phyloP scores from a whole-genome alignment of 2,888 invertebrate genomes.

The Tyria jacobaeae region DNA sequence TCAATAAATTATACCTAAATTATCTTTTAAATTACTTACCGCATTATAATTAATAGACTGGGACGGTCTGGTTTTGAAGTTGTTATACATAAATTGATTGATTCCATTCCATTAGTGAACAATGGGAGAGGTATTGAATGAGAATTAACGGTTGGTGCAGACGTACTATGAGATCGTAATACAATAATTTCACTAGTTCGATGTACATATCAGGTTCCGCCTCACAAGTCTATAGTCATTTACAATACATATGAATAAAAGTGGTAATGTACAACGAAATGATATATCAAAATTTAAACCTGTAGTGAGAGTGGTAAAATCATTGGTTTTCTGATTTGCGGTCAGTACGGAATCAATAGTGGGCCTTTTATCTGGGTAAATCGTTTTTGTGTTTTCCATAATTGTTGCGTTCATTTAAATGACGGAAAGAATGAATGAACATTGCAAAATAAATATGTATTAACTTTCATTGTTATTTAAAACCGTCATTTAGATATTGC shows the following conservation, averaged over 20 bases:
- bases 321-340: constrained; percentile 57
- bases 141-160: constrained; percentile 58
- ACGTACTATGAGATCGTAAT: constrained; percentile 11
- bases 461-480: not conserved
- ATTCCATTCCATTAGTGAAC: constrained; percentile 64
- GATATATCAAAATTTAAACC: constrained; percentile 22
- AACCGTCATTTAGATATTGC: not conserved
- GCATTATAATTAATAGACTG: not conserved
- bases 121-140: constrained; percentile 62
- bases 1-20: too few relatives aligned
- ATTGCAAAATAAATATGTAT: constrained; percentile 34
- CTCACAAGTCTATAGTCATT: not conserved
- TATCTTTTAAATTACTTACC: too few relatives aligned
- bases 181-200: constrained; percentile 14
- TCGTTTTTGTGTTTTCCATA: constrained; percentile 65
- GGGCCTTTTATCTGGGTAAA: constrained; percentile 64
- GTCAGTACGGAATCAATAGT: constrained; percentile 56
- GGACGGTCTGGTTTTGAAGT: not conserved
- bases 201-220: constrained; percentile 23
- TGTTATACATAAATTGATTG: constrained; percentile 46
- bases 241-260: constrained; percentile 10
- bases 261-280: constrained; percentile 29
- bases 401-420: constrained; percentile 62
- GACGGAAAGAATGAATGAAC: constrained; percentile 33
- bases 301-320: constrained; percentile 25